Conservation (phyloP, 2,888 invertebrate species). For the Muschampia plurimacula region DNA sequence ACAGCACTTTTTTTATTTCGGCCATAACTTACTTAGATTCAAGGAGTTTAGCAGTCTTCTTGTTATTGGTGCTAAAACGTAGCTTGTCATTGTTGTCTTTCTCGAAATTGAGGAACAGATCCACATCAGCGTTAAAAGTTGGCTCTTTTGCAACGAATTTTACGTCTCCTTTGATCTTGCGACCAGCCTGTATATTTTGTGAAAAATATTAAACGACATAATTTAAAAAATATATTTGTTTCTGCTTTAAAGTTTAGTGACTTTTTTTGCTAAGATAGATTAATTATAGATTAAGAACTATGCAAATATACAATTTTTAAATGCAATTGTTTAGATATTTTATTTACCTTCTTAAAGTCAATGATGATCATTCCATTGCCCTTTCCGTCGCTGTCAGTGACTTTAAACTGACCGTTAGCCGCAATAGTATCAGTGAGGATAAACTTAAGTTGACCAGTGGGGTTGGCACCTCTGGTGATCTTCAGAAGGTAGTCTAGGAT, state of each 20-base stretch:
- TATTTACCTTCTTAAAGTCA: slow-evolving; percentile 82
- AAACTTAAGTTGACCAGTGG: slow-evolving; percentile 83
- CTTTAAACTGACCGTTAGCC: slow-evolving; percentile 87
- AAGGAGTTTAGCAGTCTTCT: slow-evolving; percentile 77
- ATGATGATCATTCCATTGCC: slow-evolving; percentile 87
- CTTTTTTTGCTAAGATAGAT: too few relatives aligned
- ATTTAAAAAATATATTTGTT: too few relatives aligned
- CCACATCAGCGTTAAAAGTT: slow-evolving; percentile 86
- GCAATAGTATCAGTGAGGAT: slow-evolving; percentile 86
- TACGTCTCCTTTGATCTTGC: slow-evolving; percentile 87
- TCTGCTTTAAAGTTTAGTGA: too few relatives aligned
- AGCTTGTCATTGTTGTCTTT: slow-evolving; percentile 90
- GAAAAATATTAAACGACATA: not conserved
- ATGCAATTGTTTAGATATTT: not conserved
- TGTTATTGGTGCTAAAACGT: slow-evolving; percentile 87
- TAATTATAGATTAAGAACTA: too few relatives aligned
- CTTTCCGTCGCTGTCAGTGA: slow-evolving; percentile 87
- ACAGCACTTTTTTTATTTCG: not conserved
- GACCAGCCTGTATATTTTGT: slow-evolving; percentile 68
- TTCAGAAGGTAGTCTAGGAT: slow-evolving; percentile 84
- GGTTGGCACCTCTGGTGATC: slow-evolving; percentile 67
- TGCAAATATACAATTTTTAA: too few relatives aligned
- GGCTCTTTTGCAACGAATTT: slow-evolving; percentile 87
- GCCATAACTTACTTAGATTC: slow-evolving; percentile 86
- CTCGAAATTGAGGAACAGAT: slow-evolving; percentile 88